phyloP scores from a whole-genome alignment of 2,113 vertebrate species.

The Patagioenas fasciata region DNA sequence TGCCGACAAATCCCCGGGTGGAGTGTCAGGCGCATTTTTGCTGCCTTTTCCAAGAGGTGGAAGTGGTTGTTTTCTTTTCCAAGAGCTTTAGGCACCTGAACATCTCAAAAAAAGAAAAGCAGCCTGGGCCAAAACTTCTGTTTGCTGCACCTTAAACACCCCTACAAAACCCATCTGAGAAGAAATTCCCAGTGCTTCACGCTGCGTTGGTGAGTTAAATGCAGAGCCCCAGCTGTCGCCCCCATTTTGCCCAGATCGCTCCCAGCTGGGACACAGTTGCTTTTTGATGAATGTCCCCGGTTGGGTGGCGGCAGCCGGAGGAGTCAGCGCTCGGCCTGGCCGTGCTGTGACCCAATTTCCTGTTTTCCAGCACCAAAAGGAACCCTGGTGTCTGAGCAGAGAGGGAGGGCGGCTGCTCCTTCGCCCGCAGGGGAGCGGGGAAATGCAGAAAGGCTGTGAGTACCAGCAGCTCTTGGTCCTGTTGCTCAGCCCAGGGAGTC shows the following conservation, averaged over 20 bases:
- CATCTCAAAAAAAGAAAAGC: neutral
- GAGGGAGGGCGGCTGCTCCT: neutral
- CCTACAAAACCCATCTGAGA: rapidly evolving
- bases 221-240: neutral
- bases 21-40: neutral
- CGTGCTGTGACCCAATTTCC: neutral
- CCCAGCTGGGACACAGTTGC: neutral
- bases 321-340: rapidly evolving
- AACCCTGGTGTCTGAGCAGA: neutral
- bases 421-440: neutral
- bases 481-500: neutral
- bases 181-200: neutral
- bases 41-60: neutral
- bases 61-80: neutral
- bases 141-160: neutral
- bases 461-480: rapidly evolving
- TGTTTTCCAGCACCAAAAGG: neutral
- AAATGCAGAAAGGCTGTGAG: neutral
- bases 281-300: neutral
- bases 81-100: neutral
- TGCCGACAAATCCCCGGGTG: neutral
- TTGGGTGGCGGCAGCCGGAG: rapidly evolving
- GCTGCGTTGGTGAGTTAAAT: rapidly evolving
- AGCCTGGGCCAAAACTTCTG: neutral
- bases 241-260: neutral